Percentiles rank a stretch among this genome's conserved stretches.
Evolutionary conservation across 2,113 vertebrate species (phyloP).

Genomic region (Tragulus kanchil): DNA sequence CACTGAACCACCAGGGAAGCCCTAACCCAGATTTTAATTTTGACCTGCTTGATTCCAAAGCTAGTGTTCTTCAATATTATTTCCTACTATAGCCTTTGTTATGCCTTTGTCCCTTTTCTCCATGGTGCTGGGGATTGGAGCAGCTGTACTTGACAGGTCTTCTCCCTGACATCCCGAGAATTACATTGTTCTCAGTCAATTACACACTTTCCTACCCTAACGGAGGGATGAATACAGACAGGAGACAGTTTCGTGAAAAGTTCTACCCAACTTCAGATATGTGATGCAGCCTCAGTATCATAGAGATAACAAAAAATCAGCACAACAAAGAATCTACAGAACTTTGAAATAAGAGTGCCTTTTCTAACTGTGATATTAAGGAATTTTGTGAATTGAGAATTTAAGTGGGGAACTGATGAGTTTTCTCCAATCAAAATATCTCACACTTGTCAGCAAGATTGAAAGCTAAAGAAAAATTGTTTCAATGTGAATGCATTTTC

Average conservation of each 20-base stretch:
- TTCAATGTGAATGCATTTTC: neutral
- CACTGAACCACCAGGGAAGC: neutral
- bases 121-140: neutral
- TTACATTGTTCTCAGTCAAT: neutral
- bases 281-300: neutral
- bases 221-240: neutral
- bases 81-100: neutral
- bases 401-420: neutral
- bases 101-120: constrained; percentile 33
- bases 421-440: constrained; percentile 11
- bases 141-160: neutral
- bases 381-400: neutral
- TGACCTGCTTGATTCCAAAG: neutral
- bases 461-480: constrained; percentile 44
- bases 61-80: constrained; percentile 1
- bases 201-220: neutral
- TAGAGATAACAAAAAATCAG: neutral
- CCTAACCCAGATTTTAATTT: neutral
- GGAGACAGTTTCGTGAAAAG: constrained; percentile 4
- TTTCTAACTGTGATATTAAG: constrained; percentile 31
- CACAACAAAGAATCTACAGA: neutral
- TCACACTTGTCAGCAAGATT: constrained; percentile 38
- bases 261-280: neutral
- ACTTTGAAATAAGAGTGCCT: neutral
- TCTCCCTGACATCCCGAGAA: constrained; percentile 10